Base-by-base conservation (phyloP, 2,888 invertebrate species). In the Drosophila kanekoi region DNA sequence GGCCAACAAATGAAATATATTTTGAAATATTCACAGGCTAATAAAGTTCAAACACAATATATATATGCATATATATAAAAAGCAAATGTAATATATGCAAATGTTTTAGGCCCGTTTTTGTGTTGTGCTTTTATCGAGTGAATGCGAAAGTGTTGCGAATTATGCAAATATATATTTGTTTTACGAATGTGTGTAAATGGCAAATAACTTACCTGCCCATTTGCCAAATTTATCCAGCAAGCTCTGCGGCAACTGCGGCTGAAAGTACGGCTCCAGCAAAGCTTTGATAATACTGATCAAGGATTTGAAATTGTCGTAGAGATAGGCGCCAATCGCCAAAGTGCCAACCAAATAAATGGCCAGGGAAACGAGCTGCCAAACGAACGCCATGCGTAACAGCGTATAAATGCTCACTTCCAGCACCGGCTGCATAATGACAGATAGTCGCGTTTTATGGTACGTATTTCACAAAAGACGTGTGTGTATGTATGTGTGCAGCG, bases 161-260 rank as follows among this genome's bases (percentile, higher is more conserved):
- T 44, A 48, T 40, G 32, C 38, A 51, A 32, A 48, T 44, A 28
- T 28, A 28, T 16, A 18, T 40, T 6, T 28, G 1, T 20, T 18
- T 23, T 44, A 11, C 18, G 14, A 43, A 16, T 16, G 9, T 11
- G 43, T 11, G 11, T 9, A 5, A 20, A 8, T 4, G n/a, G 2
- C 13, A 10, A 41, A 23, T 1, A 10, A 93, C 95, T 95, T 91
- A 97, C 97, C 96, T 90, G 97, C 97, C 97, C 98, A 98, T 69
- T 95, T 93, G 84, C 98, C 98, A 91, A 94, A 97, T 90, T 94
- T 95, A 89, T 95, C 94, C 38, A 93, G 89, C 59, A 96, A 91
- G 13, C 93, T 92, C 79, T 93, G 93, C 74, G 94, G 95, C 87
- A 95, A 94, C 57, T 94, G 90, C 0, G 95, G 94, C 74, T 95